Percentiles rank a stretch among this genome's conserved stretches.
phyloP scores from a whole-genome alignment of 1,140 invertebrate genomes.

The Semibalanus balanoides region DNA sequence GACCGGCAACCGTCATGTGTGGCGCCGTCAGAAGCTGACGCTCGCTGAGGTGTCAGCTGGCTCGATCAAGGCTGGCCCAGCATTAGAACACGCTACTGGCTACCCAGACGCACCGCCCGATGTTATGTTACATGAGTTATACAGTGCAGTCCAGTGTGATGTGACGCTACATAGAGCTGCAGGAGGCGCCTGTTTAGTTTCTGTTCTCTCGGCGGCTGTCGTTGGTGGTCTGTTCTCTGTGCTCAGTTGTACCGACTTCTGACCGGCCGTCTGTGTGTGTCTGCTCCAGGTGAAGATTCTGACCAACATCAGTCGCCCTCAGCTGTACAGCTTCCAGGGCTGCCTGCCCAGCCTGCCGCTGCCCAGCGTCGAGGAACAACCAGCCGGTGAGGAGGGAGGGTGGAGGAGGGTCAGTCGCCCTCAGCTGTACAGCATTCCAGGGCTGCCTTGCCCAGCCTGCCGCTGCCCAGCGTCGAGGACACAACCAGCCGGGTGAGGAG shows the following conservation, averaged over 20 bases:
- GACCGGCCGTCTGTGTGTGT: neutral
- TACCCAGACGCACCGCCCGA: too few species aligned
- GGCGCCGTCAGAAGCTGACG: too few species aligned
- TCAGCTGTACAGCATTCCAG: conserved; percentile 90
- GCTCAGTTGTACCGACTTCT: neutral
- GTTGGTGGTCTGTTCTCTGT: neutral
- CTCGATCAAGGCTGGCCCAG: too few species aligned
- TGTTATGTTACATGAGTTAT: too few species aligned
- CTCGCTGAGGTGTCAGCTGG: too few species aligned
- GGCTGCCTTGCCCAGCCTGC: conserved; percentile 82
- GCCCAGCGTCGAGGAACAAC: too few species aligned
- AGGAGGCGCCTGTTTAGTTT: too few species aligned
- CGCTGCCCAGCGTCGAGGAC: conserved; percentile 68
- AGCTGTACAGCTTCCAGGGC: conserved; percentile 91
- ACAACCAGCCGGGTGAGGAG: conserved; percentile 66
- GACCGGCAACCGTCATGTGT: too few species aligned
- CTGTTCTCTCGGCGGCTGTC: too few species aligned
- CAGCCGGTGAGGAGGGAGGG: conserved; percentile 33
- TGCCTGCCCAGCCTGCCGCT: conserved; percentile 80
- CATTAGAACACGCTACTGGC: too few species aligned
- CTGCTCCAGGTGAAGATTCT: neutral
- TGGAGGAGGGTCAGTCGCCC: conserved; percentile 51
- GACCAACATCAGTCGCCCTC: conserved; percentile 55
- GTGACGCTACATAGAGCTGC: too few species aligned
- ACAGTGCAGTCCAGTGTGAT: too few species aligned